Evolutionary conservation across 2,888 invertebrate species (phyloP), one percentile per base, ranked within the genome.

Genomic region (Lepidocyrtinus sp.): DNA sequence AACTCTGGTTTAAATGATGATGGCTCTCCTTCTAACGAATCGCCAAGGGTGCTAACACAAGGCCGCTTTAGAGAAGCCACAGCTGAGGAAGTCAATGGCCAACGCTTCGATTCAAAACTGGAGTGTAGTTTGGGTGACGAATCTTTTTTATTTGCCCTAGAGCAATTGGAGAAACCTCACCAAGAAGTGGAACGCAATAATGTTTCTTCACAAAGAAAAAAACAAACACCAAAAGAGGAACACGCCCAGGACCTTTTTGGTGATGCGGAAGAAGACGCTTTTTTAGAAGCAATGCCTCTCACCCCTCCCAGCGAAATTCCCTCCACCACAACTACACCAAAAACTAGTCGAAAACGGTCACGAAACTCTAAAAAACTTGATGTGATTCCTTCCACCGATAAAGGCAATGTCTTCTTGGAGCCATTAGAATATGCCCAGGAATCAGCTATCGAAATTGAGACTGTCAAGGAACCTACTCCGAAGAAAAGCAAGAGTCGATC

Each of bases 161-260:
- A 63, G 22, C 63, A 63, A 3, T 21, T 63, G 12, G 63, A 63
- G 19, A n/a, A n/a, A n/a, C n/a, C n/a, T n/a, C n/a, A n/a, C n/a
- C n/a, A n/a, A n/a, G 15, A 46, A 46, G 46, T 9, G 15, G 15
- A 46, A 46, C 12, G 15, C 9, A 46, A 46, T 46, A 9, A 46
- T 46, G 46, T 46, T 12, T 46, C 46, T 12, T 46, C 15, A 12
- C 12, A 15, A 12, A 15, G 15, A 46, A 46, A 46, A 46, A 46
- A 9, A 15, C 12, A 46, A 46, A 15, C 46, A 46, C 9, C 46
- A 46, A 46, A 46, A 12, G 24, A 25, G 68, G 45, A 59, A 12
- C 19, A 17, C 12, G 71, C 71, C 21, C 24, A 12, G 0, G 78
- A 78, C 25, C 17, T 68, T 1, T 78, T 78, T 68, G 78, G 78